Base-by-base conservation (phyloP, 2,797 vertebrate genomes). In the Capromys pilorides region DNA sequence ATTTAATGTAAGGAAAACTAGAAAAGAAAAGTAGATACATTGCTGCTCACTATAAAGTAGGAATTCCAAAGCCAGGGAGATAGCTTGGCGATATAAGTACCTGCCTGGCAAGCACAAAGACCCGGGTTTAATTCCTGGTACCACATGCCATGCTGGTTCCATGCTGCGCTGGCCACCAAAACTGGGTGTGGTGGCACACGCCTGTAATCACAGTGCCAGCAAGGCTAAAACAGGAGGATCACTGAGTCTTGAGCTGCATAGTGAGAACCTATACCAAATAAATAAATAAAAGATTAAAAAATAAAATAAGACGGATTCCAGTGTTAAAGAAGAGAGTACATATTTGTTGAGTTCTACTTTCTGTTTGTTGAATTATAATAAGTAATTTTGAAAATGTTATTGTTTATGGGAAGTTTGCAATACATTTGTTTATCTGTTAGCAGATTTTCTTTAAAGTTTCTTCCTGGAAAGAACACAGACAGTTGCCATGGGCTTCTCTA, bases 401-500 rank as follows among this genome's bases (percentile, higher is more conserved):
- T 81, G 24, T 22, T 71, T 36, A 22, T 77, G 89, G 18, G 26
- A 95, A 16, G 77, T 92, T 88, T 95, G 19, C 26, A 92, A n/a
- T 86, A 62, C 82, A 80, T 83, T 92, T 92, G 82, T 45, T 91
- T 66, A 61, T 66, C 51, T 81, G 19, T 71, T 67, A 86, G n/a
- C 82, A 85, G 67, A 54, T 54, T 79, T 41, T 88, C 57, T 81
- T 79, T 57, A 80, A 86, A 92, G 79, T 97, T 93, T 33, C 45
- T 86, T 91, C 28, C 19, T 94, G 90, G 61, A 93, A 87, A 80
- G 39, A 88, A 54, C 54, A 67, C 36, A 28, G 26, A 51, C 5
- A 57, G 28, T 95, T 95, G 61, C 87, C 41, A 91, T 95, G 79
- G 83, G 80, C 14, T 85, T 91, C 11, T 91, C 11, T 91, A 83